Percentiles rank a stretch among this genome's conserved stretches.
Evolutionary conservation across 2,888 invertebrate species (phyloP).

Genomic region (Ophion slaviceki): DNA sequence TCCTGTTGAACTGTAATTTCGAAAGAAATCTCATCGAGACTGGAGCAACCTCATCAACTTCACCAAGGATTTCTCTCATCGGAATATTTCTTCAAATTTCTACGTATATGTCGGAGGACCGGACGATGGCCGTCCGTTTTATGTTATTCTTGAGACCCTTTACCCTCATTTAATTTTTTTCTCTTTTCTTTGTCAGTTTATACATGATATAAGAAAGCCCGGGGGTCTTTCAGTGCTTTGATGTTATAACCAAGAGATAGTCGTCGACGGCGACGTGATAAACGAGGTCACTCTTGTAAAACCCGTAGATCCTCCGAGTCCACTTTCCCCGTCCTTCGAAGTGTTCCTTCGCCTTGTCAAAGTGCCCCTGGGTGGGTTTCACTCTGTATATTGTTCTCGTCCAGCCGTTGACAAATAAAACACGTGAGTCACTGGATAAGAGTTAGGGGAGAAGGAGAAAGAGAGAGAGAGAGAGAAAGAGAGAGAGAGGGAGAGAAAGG

Average conservation of each 20-base stretch:
- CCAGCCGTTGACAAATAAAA: slow-evolving; percentile 46
- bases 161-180: not conserved
- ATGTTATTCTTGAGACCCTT: not conserved
- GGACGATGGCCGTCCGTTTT: not conserved
- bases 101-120: not conserved
- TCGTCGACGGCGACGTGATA: slow-evolving; percentile 24
- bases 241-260: slow-evolving; percentile 10
- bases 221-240: not conserved
- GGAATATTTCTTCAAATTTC: not conserved
- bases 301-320: not conserved
- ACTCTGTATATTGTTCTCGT: slow-evolving; percentile 24
- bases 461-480: not conserved
- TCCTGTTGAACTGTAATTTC: not conserved
- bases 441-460: too few relatives aligned
- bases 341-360: not conserved
- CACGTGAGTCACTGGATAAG: slow-evolving; percentile 26
- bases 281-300: slow-evolving; percentile 30
- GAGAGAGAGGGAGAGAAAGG: not conserved
- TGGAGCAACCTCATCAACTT: not conserved
- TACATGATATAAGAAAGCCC: not conserved
- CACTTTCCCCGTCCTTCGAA: slow-evolving; percentile 1
- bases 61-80: too few relatives aligned
- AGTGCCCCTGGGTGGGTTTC: slow-evolving; percentile 3
- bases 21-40: not conserved
- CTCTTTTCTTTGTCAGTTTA: not conserved